Evolutionary conservation across 2,888 invertebrate species (phyloP), one percentile per base, ranked within the genome.

Genomic region (Ypsolopha scabrella): DNA sequence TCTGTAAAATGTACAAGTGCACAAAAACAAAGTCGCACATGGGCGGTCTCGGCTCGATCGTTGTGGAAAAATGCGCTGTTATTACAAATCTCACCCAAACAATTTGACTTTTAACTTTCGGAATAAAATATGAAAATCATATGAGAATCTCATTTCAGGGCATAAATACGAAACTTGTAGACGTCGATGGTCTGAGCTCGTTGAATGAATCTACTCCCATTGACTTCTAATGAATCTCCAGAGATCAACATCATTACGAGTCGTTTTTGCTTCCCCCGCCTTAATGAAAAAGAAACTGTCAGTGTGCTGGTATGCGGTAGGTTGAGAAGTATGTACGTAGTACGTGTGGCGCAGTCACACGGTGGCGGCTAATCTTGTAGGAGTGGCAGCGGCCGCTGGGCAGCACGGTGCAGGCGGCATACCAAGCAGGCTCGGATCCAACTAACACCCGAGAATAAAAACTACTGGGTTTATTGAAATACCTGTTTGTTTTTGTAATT

Each of bases 21-120:
- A 72, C 74, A 80, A 80, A 82, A 81, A 80, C 75, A 79, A 73
- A 77, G 73, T 76, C 80, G 80, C 79, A 80, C 78, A 75, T 81
- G 81, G 75, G 54, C 72, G 77, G 62, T 72, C 74, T 71, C 74
- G 24, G 24, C 24, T 24, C 24, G 24, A 24, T 24, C 24, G 24
- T 24, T 24, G 24, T 24, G 24, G 24, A 24, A 24, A 24, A 24
- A 24, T 24, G 24, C 24, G 24, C 24, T 24, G 24, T 24, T 24
- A 24, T 24, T 24, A 24, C 24, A 4, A 24, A 24, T 24, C 24
- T 24, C 24, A 24, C 24, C 4, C 24, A 24, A 24, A 24, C 24
- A 24, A 24, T 24, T 24, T 24, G 24, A 4, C 24, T 24, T 24
- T 24, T 24, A 24, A 24, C 24, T 24, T 24, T 24, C 24, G 24